phyloP scores from a whole-genome alignment of 1,140 invertebrate species.

The Muscidifurax raptorellus region DNA sequence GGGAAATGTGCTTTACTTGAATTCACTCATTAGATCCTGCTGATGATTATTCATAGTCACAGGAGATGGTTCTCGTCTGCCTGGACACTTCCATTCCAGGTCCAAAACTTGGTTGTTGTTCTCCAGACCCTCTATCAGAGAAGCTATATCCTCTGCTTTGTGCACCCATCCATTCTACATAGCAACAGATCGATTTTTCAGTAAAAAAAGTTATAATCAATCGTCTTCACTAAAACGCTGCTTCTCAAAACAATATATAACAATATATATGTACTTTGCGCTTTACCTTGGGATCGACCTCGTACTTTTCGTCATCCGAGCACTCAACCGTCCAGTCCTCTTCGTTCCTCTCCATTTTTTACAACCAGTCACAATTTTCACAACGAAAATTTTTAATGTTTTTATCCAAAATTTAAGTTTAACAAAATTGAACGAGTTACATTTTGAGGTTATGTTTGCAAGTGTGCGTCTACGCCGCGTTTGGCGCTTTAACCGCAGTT shows the following conservation, averaged over 20 bases:
- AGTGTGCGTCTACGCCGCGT: slow-evolving; percentile 10
- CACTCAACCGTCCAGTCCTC: slow-evolving; percentile 77
- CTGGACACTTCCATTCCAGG: slow-evolving; percentile 81
- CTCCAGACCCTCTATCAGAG: slow-evolving; percentile 78
- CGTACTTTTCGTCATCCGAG: slow-evolving; percentile 79
- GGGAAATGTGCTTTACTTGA: slow-evolving; percentile 64
- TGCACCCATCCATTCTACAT: slow-evolving; percentile 68
- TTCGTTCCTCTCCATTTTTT: slow-evolving; percentile 72
- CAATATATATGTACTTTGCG: not conserved
- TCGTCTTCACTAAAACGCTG: slow-evolving; percentile 17
- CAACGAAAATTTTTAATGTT: slow-evolving; percentile 12
- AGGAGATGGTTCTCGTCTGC: slow-evolving; percentile 77
- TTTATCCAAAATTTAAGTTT: slow-evolving; percentile 40
- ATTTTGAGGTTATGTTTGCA: slow-evolving; percentile 51
- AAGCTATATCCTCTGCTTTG: slow-evolving; percentile 75
- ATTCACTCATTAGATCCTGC: slow-evolving; percentile 68
- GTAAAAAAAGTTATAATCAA: slow-evolving; percentile 8
- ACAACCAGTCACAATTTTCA: slow-evolving; percentile 6
- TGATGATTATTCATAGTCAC: slow-evolving; percentile 69
- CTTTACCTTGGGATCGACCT: slow-evolving; percentile 66
- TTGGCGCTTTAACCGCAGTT: slow-evolving; percentile 15
- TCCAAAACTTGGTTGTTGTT: slow-evolving; percentile 75
- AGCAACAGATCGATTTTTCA: not conserved
- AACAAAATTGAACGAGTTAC: slow-evolving; percentile 28
- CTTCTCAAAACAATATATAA: slow-evolving; percentile 18